Evolutionary conservation across 2,888 invertebrate genomes (phyloP), one percentile per base, ranked within the genome.

Genomic region (Tipula unca): DNA sequence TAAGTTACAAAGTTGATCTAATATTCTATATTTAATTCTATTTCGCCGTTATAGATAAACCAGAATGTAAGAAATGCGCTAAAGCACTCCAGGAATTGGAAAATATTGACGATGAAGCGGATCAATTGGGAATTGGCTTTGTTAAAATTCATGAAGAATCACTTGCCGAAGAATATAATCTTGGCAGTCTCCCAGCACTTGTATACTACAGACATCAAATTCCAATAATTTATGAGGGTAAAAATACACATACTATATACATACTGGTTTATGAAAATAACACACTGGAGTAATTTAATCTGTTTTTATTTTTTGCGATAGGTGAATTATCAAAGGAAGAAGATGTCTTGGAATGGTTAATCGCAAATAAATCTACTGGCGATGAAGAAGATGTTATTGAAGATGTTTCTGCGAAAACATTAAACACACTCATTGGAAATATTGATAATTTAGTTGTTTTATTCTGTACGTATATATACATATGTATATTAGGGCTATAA

Each of bases 181-280:
- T 98, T 91, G 97, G 96, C 89, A 93, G 94, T 86, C 92, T 98
- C 89, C 98, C 98, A 89, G 95, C 95, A 89, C 93, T 98, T 88
- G 97, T 98, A 87, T 98, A 98, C 92, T 98, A 98, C 92, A 94
- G 97, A 90, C 96, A 97, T 92, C 96, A 97, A 92, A 97, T 96
- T 90, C 98, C 98, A 88, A 96, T 98, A 90, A 96, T 98, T 90
- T 98, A 97, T 91, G 97, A 97, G 94, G 69, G 69, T 69, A 69
- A 32, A 32, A 32, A 32, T 6, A 32, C 4, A 2, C 1, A 32
- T 6, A 32, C 4, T 6, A 32, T 32, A 6, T 6, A 6, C 32
- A 54, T 17, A 17, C 48, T 17, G n/a, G n/a, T n/a, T n/a, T 42
- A 42, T 14, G 17, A 54, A 54, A 54, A 39, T 39, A 39, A 54